These are phyloP conservation scores for Lates japonicus DNA, from an alignment of 2,797 vertebrate species.

Conservation along the genomic window DNA sequence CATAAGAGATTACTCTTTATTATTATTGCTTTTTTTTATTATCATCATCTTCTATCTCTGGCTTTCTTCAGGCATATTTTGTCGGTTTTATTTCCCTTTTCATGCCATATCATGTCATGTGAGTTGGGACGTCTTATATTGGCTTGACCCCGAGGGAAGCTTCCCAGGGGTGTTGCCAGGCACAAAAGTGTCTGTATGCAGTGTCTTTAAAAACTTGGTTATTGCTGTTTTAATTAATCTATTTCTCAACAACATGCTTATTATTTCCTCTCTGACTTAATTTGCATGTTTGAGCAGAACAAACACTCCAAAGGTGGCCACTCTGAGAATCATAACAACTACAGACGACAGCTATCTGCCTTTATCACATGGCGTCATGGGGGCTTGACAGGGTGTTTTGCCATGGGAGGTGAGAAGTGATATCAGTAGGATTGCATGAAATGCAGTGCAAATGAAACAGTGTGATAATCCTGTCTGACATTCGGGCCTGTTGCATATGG, in stretches of 20 bases:
- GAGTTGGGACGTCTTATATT: conserved; percentile 55
- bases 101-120: conserved; percentile 44
- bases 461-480: conserved; percentile 78
- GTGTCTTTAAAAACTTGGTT: conserved; percentile 20
- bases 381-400: conserved; percentile 36
- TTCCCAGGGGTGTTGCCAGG: conserved; percentile 16
- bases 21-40: conserved; percentile 81
- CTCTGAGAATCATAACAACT: conserved; percentile 46
- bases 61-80: conserved; percentile 61
- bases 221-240: neutral
- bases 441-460: conserved; percentile 68
- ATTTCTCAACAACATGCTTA: neutral
- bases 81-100: conserved; percentile 68
- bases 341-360: conserved; percentile 38
- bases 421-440: conserved; percentile 66
- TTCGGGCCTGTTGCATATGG: conserved; percentile 67
- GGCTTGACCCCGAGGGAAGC: conserved; percentile 59
- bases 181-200: conserved; percentile 27
- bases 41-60: conserved; percentile 59
- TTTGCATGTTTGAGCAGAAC: conserved; percentile 35
- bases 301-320: conserved; percentile 30
- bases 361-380: conserved; percentile 39
- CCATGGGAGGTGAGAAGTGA: conserved; percentile 44
- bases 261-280: conserved; percentile 16
- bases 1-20: conserved; percentile 82